These are phyloP conservation scores for Beris chalybata DNA, from an alignment of 2,888 invertebrate genomes.

Conservation along the genomic window DNA sequence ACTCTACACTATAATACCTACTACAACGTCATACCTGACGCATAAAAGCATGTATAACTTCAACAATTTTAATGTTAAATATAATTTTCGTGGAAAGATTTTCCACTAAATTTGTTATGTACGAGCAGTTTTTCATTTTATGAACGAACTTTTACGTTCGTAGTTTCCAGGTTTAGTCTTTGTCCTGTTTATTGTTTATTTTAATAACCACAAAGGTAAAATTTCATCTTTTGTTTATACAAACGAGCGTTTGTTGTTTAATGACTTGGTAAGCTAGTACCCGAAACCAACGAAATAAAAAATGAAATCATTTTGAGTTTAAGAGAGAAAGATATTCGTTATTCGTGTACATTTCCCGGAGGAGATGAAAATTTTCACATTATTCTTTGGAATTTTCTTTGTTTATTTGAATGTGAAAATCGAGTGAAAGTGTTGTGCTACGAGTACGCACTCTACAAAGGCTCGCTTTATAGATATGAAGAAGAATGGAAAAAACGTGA, in stretches of 20 bases:
- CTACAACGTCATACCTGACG: too few species aligned
- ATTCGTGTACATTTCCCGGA: neutral
- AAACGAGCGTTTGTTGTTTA: conserved; percentile 2
- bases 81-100: too few species aligned
- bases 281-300: neutral
- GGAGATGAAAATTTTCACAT: conserved; percentile 6
- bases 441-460: too few species aligned
- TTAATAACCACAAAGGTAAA: conserved; percentile 30
- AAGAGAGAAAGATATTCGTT: too few species aligned
- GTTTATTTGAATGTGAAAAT: conserved; percentile 31
- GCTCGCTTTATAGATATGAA: neutral
- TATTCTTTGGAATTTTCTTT: conserved; percentile 29
- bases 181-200: conserved; percentile 23
- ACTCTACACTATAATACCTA: too few species aligned
- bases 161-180: neutral
- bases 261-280: neutral
- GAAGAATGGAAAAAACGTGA: conserved; percentile 2
- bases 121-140: too few species aligned
- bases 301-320: neutral
- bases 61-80: too few species aligned
- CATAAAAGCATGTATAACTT: too few species aligned
- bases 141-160: too few species aligned
- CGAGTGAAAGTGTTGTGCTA: conserved; percentile 22
- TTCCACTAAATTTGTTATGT: too few species aligned
- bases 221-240: conserved; percentile 28